Base-by-base conservation (phyloP, 2,888 invertebrate species). In the Tenodera sinensis region DNA sequence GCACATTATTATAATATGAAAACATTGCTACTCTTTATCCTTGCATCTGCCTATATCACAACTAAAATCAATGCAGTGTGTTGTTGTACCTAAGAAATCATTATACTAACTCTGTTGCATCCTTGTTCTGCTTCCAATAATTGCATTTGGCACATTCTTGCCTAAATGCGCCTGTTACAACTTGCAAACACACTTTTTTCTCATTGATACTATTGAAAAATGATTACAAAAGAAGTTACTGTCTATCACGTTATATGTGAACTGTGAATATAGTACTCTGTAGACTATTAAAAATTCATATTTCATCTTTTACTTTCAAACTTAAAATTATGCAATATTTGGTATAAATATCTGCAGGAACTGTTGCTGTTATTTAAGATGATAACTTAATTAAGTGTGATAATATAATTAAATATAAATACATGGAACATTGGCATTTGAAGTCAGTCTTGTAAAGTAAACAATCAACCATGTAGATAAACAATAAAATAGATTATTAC, bases 361-460 rank as follows among this genome's bases (percentile, higher is more conserved):
- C 91, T 91, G 91, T 91, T 89, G 88, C 83, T 90, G 89, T 87
- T 90, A 87, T 88, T 90, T 90, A 90, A 88, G 88, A 91, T 89
- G 88, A 89, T 87, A 87, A 90, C 89, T 89, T 90, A 90, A 90
- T 88, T 90, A 91, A 89, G 90, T 89, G 89, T 88, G 83, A 83
- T 91, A 90, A 90, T 88, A 89, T 90, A 90, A 89, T 90, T 89
- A 90, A 90, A 90, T 90, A 90, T 89, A 90, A 91, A 91, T 91
- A 91, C 88, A 90, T 90, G 91, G 90, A 89, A 91, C 90, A 91
- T 91, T 91, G 91, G 91, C 91, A 91, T 90, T 90, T 90, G 89
- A 90, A 91, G 90, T 91, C 91, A 91, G 91, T 91, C 91, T 91
- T 91, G 88, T 90, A 91, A 90, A 90, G 90, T 90, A 91, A 91